Evolutionary conservation across 2,113 vertebrate species (phyloP), one percentile per base, ranked within the genome.

Genomic region (Cygnus buccinator): DNA sequence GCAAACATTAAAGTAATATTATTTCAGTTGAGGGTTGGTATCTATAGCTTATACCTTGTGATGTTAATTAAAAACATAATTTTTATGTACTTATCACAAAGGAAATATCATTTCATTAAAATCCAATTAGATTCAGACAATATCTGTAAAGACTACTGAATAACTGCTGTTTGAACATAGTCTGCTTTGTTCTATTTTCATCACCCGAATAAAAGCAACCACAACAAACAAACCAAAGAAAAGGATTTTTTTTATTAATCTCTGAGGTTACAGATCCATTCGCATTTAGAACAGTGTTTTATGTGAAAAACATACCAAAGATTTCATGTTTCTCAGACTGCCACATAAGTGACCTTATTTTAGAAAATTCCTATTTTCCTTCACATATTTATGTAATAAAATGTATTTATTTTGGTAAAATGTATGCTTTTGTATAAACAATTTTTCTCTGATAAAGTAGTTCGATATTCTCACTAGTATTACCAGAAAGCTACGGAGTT

Each of bases 71-170:
- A 99, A 99, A 99, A 98, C 98, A 98, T 98, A 97, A 98, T 98
- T 98, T 99, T 98, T 99, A 99, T 99, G 98, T 99, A 98, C 98
- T 99, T 98, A 98, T 99, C 99, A 99, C 99, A 99, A 99, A 99
- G 98, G 98, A 99, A 99, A 98, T 99, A 98, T 98, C 98, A 99
- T 99, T 99, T 99, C 98, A 99, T 99, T 99, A 99, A 99, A 99
- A 99, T 99, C 98, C 99, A 99, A 99, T 99, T 99, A 99, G 98
- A 98, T 98, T 98, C 98, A 98, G 98, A 98, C 98, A 98, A 97
- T 98, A 98, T 98, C 98, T 98, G 96, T 98, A 98, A 98, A 98
- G 98, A 97, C 97, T 97, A 96, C 87, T 92, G 96, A 98, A 98
- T 98, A 97, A 95, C 96, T 98, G 98, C 97, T 98, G 98, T 99